Conservation (phyloP, 2,888 invertebrate genomes). For the Epirrhoe alternata region DNA sequence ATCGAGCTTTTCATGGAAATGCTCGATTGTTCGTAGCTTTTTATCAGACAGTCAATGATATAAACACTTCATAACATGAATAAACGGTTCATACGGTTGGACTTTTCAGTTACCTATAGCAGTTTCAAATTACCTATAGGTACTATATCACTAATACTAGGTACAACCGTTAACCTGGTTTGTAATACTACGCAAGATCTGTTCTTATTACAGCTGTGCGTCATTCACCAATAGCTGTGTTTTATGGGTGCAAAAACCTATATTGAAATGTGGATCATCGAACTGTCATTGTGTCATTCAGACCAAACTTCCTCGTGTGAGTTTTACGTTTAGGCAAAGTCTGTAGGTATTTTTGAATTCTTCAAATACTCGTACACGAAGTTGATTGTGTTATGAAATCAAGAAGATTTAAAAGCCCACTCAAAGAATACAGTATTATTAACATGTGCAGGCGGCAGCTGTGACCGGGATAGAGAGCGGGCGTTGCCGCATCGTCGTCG, state of each 20-base stretch:
- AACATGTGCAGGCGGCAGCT: constrained; percentile 69
- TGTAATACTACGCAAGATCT: background rate
- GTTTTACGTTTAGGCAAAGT: background rate
- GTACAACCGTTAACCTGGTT: background rate
- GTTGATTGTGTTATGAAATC: background rate
- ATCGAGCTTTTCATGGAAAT: too few relatives aligned
- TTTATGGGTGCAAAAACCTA: constrained; percentile 28
- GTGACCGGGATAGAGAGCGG: constrained; percentile 79
- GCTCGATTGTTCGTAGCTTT: too few relatives aligned
- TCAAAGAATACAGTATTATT: constrained; percentile 48
- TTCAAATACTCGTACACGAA: background rate
- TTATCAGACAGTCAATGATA: too few relatives aligned
- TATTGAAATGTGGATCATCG: constrained; percentile 28
- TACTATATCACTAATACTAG: background rate
- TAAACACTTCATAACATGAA: too few relatives aligned
- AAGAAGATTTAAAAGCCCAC: background rate
- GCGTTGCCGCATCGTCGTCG: constrained; percentile 76
- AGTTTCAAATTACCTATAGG: background rate
- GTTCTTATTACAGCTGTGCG: constrained; percentile 5
- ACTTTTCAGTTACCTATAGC: too few relatives aligned
- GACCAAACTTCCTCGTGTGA: constrained; percentile 1
- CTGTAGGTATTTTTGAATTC: background rate
- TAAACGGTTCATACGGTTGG: too few relatives aligned
- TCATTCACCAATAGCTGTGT: constrained; percentile 14
- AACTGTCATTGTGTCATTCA: constrained; percentile 15